Evolutionary conservation across 2,797 vertebrate genomes (phyloP).

Genomic region (Typhlichthys subterraneus): DNA sequence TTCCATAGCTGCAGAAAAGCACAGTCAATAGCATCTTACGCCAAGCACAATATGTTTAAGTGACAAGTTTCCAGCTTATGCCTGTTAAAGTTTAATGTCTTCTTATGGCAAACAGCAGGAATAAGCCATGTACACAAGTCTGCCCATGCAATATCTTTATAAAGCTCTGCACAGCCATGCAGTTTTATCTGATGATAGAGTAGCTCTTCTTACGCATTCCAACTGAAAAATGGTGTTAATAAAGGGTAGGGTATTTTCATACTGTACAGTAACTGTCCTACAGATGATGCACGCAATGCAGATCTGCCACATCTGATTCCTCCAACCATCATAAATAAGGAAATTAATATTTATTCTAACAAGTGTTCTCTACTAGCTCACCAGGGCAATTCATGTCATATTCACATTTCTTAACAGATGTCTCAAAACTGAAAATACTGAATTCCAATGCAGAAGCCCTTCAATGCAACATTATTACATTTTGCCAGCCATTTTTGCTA

Average conservation of each 20-base stretch:
- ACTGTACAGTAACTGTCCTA: conserved; percentile 24
- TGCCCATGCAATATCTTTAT: conserved; percentile 32
- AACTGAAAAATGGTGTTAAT: conserved; percentile 74
- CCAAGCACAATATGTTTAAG: conserved; percentile 29
- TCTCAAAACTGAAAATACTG: not conserved
- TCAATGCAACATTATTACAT: not conserved
- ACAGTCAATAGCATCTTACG: conserved; percentile 10
- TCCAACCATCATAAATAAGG: conserved; percentile 11
- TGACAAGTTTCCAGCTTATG: conserved; percentile 18
- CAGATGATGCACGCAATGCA: conserved; percentile 18
- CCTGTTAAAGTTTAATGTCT: conserved; percentile 38
- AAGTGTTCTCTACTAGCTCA: too few species aligned
- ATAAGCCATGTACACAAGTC: conserved; percentile 27
- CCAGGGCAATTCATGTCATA: not conserved
- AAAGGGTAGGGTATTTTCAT: conserved; percentile 48
- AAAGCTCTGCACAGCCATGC: conserved; percentile 40
- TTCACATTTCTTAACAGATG: conserved; percentile 19
- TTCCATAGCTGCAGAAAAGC: conserved; percentile 16
- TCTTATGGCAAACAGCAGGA: conserved; percentile 33
- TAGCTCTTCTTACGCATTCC: conserved; percentile 75
- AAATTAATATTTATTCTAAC: conserved; percentile 17
- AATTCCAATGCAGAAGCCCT: not conserved
- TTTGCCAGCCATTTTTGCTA: not conserved
- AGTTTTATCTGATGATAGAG: conserved; percentile 81
- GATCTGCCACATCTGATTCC: conserved; percentile 20